Conservation (phyloP, 1,140 invertebrate species). For the Coenobita brevimanus region DNA sequence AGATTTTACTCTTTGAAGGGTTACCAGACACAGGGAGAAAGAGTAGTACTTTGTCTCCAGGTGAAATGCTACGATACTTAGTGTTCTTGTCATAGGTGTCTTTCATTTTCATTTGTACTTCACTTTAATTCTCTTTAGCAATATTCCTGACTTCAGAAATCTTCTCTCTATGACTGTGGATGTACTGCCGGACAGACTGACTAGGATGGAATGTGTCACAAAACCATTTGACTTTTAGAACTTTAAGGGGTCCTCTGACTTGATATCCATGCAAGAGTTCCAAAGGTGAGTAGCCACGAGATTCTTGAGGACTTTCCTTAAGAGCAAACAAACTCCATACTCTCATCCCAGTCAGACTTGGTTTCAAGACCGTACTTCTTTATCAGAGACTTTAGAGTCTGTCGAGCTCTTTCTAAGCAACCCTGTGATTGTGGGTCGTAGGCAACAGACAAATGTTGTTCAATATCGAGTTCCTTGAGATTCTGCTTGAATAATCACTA, state of each 20-base stretch:
- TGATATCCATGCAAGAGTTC: background rate
- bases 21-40: background rate
- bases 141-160: background rate
- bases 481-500: no score
- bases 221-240: background rate
- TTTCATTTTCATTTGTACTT: slow-evolving; percentile 21
- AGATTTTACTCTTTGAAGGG: background rate
- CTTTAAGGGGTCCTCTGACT: background rate
- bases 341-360: no score
- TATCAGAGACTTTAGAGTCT: no score
- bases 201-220: background rate
- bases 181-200: background rate
- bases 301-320: background rate
- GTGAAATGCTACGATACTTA: background rate
- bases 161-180: background rate
- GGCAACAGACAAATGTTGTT: no score
- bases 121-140: slow-evolving; percentile 4
- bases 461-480: no score
- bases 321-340: no score
- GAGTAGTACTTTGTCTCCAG: background rate
- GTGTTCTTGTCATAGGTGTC: slow-evolving; percentile 7
- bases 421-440: no score
- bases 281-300: background rate
- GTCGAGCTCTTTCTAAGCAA: no score
- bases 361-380: no score